Evolutionary conservation across 2,797 vertebrate species (phyloP), one percentile per base, ranked within the genome.

Genomic region (Oreochromis mossambicus): DNA sequence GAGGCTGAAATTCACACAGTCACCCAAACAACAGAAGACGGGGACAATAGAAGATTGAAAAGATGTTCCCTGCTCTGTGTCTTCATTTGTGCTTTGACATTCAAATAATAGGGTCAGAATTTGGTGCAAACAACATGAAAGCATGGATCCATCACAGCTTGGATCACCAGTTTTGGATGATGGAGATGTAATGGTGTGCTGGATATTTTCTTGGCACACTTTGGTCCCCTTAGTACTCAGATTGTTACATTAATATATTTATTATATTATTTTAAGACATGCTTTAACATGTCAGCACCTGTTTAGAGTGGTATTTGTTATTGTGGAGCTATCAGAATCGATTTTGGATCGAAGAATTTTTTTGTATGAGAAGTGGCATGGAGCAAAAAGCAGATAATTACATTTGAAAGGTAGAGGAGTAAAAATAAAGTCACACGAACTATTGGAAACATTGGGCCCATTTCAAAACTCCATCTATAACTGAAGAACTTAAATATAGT

Each of bases 291-390:
- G 43, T 70, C 21, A 70, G 8, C 6, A 46, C 14, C 14, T 17
- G 3, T 73, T 73, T 73, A 12, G 15, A 19, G 68, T 46, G 24
- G 38, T 46, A 17, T 17, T 29, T 73, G 14, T 46, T 70, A 46
- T 73, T 46, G 24, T 7, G 41, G 2, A 29, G 41, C 38, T 1
- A 46, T 73, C 6, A 17, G 41, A 3, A 70, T 70, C 2, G 0
- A 19, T 0, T 73, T 73, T 73, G 8, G 4, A 17, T 73, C 0
- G 1, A 29, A 70, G 0, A 70, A 11, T 29, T 48, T 7, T 73
- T 73, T 73, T 48, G 10, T 29, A 29, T 29, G 15, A 73, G 15
- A 29, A 12, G 68, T 19, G 41, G 6, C 6, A 9, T 29, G 0
- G 41, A 73, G 1, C 24, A 0, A 73, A 73, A 26, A 19, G 24